Percentiles rank a stretch among this genome's conserved stretches.
These are phyloP conservation scores for Eurosta solidaginis DNA, from an alignment of 1,140 invertebrate species.

Conservation along the genomic window DNA sequence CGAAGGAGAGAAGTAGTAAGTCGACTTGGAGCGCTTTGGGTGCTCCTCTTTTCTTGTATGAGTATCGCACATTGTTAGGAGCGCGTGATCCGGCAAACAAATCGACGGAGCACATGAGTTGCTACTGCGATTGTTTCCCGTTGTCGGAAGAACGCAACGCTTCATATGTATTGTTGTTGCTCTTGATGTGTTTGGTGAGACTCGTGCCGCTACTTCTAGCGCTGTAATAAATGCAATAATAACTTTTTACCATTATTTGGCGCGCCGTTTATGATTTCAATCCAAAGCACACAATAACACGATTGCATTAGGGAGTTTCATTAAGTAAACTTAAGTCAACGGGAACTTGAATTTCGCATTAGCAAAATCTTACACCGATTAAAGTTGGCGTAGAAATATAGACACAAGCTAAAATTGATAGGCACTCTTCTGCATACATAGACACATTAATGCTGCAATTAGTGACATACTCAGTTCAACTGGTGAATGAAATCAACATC, in stretches of 20 bases:
- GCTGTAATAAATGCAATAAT: constrained; percentile 25
- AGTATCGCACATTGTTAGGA: constrained; percentile 15
- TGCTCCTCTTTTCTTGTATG: neutral
- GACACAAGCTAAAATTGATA: too few relatives aligned
- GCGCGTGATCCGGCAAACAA: constrained; percentile 13
- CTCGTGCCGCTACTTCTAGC: neutral
- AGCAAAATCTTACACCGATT: too few relatives aligned
- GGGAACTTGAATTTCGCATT: neutral
- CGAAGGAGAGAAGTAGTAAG: too few relatives aligned
- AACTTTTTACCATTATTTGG: constrained; percentile 23
- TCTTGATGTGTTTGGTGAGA: neutral
- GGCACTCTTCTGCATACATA: too few relatives aligned
- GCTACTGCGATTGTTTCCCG: constrained; percentile 5
- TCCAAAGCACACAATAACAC: neutral
- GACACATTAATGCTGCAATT: too few relatives aligned
- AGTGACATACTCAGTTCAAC: too few relatives aligned
- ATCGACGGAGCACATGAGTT: constrained; percentile 6
- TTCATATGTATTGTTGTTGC: neutral
- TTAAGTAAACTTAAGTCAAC: neutral
- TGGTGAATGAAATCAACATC: too few relatives aligned
- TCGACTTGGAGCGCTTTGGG: neutral
- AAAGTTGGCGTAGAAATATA: too few relatives aligned
- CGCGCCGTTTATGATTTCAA: neutral
- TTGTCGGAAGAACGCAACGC: neutral
- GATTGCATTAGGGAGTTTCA: neutral